Conservation (phyloP, 2,113 vertebrate species). For the Eubucco bourcierii region DNA sequence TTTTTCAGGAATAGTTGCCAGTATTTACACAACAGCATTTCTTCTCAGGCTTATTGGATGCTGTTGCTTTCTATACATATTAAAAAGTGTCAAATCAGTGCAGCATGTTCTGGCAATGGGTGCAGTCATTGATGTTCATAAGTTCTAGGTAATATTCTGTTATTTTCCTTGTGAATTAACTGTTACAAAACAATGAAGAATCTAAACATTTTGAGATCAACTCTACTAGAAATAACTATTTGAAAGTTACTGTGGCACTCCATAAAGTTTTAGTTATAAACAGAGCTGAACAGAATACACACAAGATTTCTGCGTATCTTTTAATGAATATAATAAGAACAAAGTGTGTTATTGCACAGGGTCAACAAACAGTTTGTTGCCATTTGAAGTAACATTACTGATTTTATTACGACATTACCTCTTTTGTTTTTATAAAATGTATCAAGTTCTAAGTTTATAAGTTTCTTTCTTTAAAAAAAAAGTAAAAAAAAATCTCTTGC, state of each 20-base stretch:
- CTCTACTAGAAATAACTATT: slow-evolving; percentile 49
- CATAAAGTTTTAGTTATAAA: slow-evolving; percentile 69
- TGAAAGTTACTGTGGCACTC: slow-evolving; percentile 68
- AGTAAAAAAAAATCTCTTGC: slow-evolving; percentile 54
- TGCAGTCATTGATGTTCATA: slow-evolving; percentile 69
- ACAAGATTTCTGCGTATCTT: slow-evolving; percentile 58
- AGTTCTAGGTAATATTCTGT: slow-evolving; percentile 57
- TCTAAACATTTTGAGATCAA: slow-evolving; percentile 55
- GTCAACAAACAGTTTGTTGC: slow-evolving; percentile 77
- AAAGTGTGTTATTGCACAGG: slow-evolving; percentile 81
- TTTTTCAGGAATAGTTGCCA: slow-evolving; percentile 85
- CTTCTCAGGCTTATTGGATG: slow-evolving; percentile 87
- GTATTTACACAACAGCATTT: slow-evolving; percentile 87
- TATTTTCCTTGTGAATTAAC: slow-evolving; percentile 62
- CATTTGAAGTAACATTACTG: slow-evolving; percentile 75
- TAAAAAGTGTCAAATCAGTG: slow-evolving; percentile 77
- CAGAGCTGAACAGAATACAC: slow-evolving; percentile 52
- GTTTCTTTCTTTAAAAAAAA: slow-evolving; percentile 70
- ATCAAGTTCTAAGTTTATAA: slow-evolving; percentile 75
- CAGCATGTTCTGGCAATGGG: slow-evolving; percentile 68
- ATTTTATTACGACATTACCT: slow-evolving; percentile 86
- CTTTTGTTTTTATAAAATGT: slow-evolving; percentile 79
- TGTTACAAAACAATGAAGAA: slow-evolving; percentile 51
- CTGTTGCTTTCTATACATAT: slow-evolving; percentile 81
- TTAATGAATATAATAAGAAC: slow-evolving; percentile 70